These are phyloP conservation scores for Pandemis corylana DNA, from an alignment of 2,888 invertebrate species.

Conservation along the genomic window DNA sequence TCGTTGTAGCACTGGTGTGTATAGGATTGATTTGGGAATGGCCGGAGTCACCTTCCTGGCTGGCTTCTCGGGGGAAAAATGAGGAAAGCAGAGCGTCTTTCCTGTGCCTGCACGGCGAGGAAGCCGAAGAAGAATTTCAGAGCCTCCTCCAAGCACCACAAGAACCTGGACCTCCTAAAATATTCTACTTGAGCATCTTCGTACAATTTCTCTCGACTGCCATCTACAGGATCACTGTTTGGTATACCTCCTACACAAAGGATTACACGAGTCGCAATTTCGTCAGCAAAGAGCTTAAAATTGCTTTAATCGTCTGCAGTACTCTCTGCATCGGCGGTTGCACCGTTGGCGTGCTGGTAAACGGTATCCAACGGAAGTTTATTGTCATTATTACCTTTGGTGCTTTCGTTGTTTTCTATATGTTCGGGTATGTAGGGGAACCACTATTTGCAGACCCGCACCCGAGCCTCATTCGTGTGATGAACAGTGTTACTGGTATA, in stretches of 20 bases:
- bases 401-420: background rate
- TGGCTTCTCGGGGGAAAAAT: background rate
- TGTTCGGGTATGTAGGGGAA: background rate
- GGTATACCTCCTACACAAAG: background rate
- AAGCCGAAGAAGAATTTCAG: no score
- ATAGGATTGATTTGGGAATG: background rate
- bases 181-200: background rate
- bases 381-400: background rate
- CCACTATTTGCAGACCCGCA: background rate
- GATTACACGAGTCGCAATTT: background rate
- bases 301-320: background rate
- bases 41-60: constrained; percentile 8
- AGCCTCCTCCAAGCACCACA: background rate
- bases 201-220: background rate
- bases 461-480: background rate
- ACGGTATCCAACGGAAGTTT: background rate
- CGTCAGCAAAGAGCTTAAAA: background rate
- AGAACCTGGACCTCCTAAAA: no score
- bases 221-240: background rate
- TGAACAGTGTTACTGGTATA: background rate
- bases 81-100: background rate
- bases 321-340: no score
- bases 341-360: background rate
- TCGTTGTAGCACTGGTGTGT: background rate
- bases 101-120: background rate